Conservation (phyloP, 2,797 vertebrate genomes). For the Benthosema pterotum region DNA sequence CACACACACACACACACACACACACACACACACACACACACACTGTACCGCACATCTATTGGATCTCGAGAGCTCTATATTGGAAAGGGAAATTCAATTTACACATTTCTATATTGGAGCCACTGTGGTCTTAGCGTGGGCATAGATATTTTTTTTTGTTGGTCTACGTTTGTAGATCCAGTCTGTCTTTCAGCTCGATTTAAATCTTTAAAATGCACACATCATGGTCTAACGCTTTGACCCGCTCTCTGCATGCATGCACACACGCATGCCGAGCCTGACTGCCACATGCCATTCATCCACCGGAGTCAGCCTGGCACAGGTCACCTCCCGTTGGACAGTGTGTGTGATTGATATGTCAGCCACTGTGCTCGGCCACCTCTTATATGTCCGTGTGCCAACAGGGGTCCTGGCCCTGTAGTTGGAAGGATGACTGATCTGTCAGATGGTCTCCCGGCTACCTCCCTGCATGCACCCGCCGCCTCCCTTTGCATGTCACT, state of each 20-base stretch:
- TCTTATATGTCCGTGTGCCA: constrained; percentile 37
- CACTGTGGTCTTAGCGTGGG: neutral
- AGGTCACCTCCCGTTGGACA: constrained; percentile 46
- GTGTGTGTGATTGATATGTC: constrained; percentile 65
- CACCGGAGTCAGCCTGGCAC: constrained; percentile 60
- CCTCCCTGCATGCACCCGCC: constrained; percentile 31
- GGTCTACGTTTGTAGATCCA: neutral
- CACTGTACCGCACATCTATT: no score
- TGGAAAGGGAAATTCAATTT: no score
- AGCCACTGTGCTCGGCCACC: constrained; percentile 61
- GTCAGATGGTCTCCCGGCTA: constrained; percentile 34
- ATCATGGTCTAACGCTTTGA: neutral
- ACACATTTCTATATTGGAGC: neutral
- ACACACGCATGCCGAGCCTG: constrained; percentile 37
- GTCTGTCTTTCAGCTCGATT: neutral
- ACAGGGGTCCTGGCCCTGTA: constrained; percentile 50
- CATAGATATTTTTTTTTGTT: no score
- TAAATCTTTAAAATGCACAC: no score
- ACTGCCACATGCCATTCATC: constrained; percentile 41
- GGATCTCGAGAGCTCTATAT: no score
- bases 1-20: constrained; percentile 20
- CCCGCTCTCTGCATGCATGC: constrained; percentile 33
- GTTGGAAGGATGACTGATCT: constrained; percentile 59
- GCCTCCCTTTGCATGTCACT: constrained; percentile 33
- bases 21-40: neutral